Evolutionary conservation across 2,797 vertebrate genomes (phyloP), one percentile per base, ranked within the genome.

Genomic region (Danio jaintianensis): DNA sequence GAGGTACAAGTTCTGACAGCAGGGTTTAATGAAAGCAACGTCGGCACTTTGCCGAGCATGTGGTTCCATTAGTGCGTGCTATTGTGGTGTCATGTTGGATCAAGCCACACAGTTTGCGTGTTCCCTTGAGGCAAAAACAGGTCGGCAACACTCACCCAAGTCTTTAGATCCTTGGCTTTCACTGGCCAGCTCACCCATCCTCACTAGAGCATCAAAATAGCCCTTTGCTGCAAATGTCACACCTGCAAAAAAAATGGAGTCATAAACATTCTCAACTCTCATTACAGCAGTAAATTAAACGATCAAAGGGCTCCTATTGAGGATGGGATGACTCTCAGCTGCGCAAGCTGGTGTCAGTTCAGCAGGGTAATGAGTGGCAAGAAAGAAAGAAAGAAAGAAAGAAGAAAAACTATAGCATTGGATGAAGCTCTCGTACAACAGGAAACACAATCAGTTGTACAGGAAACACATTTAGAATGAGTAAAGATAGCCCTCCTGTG

Each of bases 101-200:
- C 48, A 71, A 0, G 61, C 52, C 61, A 74, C 43, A 20, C 66
- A 45, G 56, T n/a, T 50, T 22, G 53, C 53, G 13, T 42, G 38
- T 52, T 69, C 58, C 18, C 53, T 22, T 3, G 40, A 45, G 47
- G 45, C 20, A 1, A 48, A 68, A 38, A 82, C 18, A 1, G 63
- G 15, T 12, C 9, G 43, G 0, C 13, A 4, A 36, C 64, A 94
- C 98, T 98, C 90, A 99, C 98, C 97, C 36, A 99, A 91, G 78
- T 99, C 98, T 90, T 99, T 99, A 12, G 97, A 98, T 89, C 97
- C 98, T 93, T 99, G 97, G 90, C 98, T 99, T 89, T 99, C 97
- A 10, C 97, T 98, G 92, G 98, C 98, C 89, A 99, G 75, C 89
- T 99, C 98, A 0, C 97, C 98, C 98, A 99, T 99, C 93, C 98